Conservation (phyloP, 2,888 invertebrate genomes). For the Morpho achilles region DNA sequence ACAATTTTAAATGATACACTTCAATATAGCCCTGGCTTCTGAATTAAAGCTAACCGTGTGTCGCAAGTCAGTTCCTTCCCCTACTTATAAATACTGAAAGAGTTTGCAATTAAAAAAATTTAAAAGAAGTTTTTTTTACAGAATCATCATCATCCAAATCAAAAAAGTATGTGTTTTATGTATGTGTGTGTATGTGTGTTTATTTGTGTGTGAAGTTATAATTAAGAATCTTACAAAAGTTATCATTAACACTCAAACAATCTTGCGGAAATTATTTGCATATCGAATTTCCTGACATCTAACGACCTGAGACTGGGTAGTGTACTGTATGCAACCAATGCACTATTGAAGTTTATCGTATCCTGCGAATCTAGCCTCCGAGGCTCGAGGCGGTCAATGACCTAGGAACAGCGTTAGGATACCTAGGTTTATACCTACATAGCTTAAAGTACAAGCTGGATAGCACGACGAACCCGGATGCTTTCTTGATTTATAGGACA, state of each 20-base stretch:
- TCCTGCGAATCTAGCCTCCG: constrained; percentile 70
- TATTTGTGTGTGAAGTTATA: not conserved
- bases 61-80: no score
- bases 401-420: constrained; percentile 66
- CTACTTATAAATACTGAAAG: no score
- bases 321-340: constrained; percentile 57
- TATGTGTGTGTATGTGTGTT: no score
- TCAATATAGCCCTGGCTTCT: no score
- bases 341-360: constrained; percentile 76
- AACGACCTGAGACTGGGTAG: constrained; percentile 40
- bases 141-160: no score
- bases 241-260: not conserved
- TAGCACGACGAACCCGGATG: constrained; percentile 55
- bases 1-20: no score
- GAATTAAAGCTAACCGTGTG: no score
- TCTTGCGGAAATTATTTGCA: constrained; percentile 8
- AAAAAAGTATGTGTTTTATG: no score
- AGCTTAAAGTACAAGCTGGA: constrained; percentile 49
- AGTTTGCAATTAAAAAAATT: no score
- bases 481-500: constrained; percentile 33
- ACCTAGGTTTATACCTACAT: constrained; percentile 46
- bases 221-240: not conserved
- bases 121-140: no score
- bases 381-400: constrained; percentile 59
- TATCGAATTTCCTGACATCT: constrained; percentile 31